Evolutionary conservation across 2,888 invertebrate genomes (phyloP).

Genomic region (Sympetrum striolatum): DNA sequence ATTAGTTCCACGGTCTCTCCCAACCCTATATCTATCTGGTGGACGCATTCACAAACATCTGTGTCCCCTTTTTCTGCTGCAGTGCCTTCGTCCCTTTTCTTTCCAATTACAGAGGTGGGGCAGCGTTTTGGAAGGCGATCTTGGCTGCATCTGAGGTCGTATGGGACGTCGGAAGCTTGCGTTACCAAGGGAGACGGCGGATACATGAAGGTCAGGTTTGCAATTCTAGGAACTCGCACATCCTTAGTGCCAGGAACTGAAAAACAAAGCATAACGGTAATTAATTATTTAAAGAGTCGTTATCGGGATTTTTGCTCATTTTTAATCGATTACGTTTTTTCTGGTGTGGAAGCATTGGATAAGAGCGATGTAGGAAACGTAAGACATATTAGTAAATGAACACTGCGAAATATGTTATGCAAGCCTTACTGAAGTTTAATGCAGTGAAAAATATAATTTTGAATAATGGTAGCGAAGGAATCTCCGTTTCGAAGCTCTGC

Average conservation of each 20-base stretch:
- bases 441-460: too few relatives aligned
- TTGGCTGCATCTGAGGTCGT: slow-evolving; percentile 52
- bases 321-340: too few relatives aligned
- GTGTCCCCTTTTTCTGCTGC: slow-evolving; percentile 56
- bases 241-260: slow-evolving; percentile 58
- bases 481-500: too few relatives aligned
- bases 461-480: too few relatives aligned
- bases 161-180: slow-evolving; percentile 67
- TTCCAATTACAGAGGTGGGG: slow-evolving; percentile 47
- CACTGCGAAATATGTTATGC: too few relatives aligned
- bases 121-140: slow-evolving; percentile 46
- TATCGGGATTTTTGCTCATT: too few relatives aligned
- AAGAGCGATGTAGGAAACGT: too few relatives aligned
- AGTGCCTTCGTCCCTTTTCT: slow-evolving; percentile 46
- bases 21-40: slow-evolving; percentile 71
- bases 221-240: slow-evolving; percentile 68
- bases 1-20: slow-evolving; percentile 76
- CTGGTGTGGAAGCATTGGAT: too few relatives aligned
- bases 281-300: neutral
- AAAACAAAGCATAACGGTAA: neutral
- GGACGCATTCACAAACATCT: slow-evolving; percentile 74
- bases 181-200: slow-evolving; percentile 81
- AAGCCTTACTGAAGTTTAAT: too few relatives aligned
- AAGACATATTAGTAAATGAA: too few relatives aligned
- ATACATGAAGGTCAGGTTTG: slow-evolving; percentile 77